Base-by-base conservation (phyloP, 2,113 vertebrate genomes). In the Saccopteryx leptura region DNA sequence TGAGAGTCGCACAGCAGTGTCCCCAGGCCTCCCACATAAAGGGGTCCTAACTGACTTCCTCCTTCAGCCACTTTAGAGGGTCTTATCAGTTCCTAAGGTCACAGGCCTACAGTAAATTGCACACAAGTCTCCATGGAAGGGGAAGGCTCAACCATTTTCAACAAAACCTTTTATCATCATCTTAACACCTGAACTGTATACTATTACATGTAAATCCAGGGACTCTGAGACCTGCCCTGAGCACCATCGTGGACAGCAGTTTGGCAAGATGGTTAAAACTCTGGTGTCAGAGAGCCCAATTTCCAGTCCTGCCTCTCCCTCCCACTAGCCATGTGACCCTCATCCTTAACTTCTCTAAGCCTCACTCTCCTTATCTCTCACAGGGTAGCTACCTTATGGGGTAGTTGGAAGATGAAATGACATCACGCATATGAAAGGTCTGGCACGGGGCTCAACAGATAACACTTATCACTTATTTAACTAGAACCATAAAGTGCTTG, bases 61-160 rank as follows among this genome's bases (percentile, higher is more conserved):
- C 48, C 78, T 33, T 58, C 18, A 9, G 63, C 39, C 24, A 28
- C 60, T 10, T 48, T 7, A 58, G 21, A 85, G 21, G 23, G 3
- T 33, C 66, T 76, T 56, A n/a, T 33, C 79, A 58, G 19, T 26
- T 69, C 28, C 63, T 26, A 72, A 48, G 19, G 39, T 54, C 88
- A 78, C 19, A 7, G 74, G 74, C 1, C 0, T 24, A 10, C 50
- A 11, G 46, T 24, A 48, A n/a, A 11, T 8, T 28, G 6, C 5
- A 65, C 8, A 33, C 0, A 23, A 50, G 46, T 60, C 46, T 82
- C 46, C 2, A 56, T 1, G 60, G 65, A 50, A 54, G 33, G 54
- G 61, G 69, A 75, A 88, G 54, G 13, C 56, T 63, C 33, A 48
- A 39, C 63, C 9, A 9, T 69, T 60, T 50, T 50, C 46, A 83